Base-by-base conservation (phyloP, 1,140 invertebrate genomes). In the Macrocentrus cingulum region DNA sequence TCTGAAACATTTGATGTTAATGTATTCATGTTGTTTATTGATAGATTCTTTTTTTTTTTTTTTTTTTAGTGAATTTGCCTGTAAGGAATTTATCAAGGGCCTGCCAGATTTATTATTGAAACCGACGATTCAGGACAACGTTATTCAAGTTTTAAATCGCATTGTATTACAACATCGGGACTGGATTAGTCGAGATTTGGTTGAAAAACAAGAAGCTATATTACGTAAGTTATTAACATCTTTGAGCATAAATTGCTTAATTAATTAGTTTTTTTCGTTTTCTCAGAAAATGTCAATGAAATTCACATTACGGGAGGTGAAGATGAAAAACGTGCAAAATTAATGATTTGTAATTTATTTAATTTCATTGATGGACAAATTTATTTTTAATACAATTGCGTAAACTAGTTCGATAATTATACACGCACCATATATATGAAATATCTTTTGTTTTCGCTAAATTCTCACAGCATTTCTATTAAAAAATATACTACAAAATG, bases 321-420 rank as follows among this genome's bases (percentile, higher is more conserved):
- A 3, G 57, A 78, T 50, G 58, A 70, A 9, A 64, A 66, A 39
- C 61, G 56, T 32, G 77, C 76, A 19, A 66, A 75, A 9, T 64
- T 76, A 0, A 72, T 61, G 59, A 74, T 80, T 22, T 76, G 69
- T 42, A 79, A 79, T 66, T 64, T 80, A 42, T 76, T 78, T 57
- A 74, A 79, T 45, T 78, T 75, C 48, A 52, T 75, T 9, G 66
- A 79, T 59, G 66, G 60, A 37, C 61, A 74, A 54, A 51, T 74
- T 45, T 78, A 72, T 52, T 77, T 65, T 61, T 78, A 53, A 71
- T 48, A 9, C 29, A 48, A 39, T 29, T 9, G 25, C n/a, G n/a
- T n/a, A n/a, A n/a, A n/a, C n/a, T n/a, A n/a, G n/a, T n/a, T n/a
- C n/a, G n/a, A n/a, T n/a, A n/a, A n/a, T n/a, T n/a, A n/a, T n/a